Conservation (phyloP, 1,140 invertebrate species). For the Trichoplusia ni region DNA sequence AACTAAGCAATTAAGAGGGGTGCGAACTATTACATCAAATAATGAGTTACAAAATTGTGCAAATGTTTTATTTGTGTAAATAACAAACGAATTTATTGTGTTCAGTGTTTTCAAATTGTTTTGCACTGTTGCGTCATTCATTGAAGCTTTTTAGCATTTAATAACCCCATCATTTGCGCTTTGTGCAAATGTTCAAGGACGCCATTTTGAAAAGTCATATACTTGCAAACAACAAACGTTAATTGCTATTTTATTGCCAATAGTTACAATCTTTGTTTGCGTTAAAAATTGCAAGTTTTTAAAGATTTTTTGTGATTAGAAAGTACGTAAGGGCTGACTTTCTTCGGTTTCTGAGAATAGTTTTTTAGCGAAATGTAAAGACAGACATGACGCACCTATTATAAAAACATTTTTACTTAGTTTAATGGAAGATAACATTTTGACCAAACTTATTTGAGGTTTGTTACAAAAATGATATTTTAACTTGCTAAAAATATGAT, state of each 20-base stretch:
- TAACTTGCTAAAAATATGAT: no score
- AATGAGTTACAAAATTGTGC: not conserved
- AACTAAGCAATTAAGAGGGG: not conserved
- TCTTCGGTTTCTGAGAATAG: conserved; percentile 25
- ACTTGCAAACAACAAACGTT: conserved; percentile 10
- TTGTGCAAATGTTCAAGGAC: conserved; percentile 40
- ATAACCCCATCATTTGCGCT: conserved; percentile 25
- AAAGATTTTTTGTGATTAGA: conserved; percentile 37
- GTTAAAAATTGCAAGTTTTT: conserved; percentile 35
- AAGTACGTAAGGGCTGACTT: conserved; percentile 32
- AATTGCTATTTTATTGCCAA: conserved; percentile 34
- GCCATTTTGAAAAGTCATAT: conserved; percentile 12
- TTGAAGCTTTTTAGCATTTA: conserved; percentile 35
- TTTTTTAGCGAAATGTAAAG: not conserved
- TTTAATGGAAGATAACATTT: no score
- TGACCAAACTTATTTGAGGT: no score
- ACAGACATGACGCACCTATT: not conserved
- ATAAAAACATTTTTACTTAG: not conserved
- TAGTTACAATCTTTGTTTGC: conserved; percentile 12
- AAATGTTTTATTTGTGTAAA: not conserved
- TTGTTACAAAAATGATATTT: no score
- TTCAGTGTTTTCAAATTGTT: not conserved
- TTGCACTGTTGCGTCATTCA: conserved; percentile 14
- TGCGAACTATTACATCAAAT: not conserved
- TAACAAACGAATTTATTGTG: not conserved